These are phyloP conservation scores for Pristionchus maxplancki DNA, from an alignment of 2,888 invertebrate species.

Conservation along the genomic window DNA sequence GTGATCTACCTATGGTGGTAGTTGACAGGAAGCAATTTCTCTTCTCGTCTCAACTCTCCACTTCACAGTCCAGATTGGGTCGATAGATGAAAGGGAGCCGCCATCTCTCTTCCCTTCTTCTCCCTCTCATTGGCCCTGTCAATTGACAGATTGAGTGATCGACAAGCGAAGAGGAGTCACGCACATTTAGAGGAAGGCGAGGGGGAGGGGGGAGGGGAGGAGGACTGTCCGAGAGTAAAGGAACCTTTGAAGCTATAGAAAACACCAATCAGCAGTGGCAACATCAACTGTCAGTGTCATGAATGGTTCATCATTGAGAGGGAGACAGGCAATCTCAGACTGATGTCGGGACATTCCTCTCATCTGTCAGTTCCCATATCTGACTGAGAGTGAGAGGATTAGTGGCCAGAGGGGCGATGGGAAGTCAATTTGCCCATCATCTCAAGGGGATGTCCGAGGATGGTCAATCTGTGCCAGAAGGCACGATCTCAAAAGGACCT, in stretches of 20 bases:
- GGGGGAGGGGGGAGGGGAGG: background rate
- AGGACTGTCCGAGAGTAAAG: constrained; percentile 2
- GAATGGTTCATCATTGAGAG: too few relatives aligned
- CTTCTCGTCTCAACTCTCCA: background rate
- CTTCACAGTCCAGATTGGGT: constrained; percentile 35
- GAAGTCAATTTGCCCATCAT: background rate
- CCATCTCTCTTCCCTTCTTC: background rate
- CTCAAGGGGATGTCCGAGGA: background rate
- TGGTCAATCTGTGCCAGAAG: background rate
- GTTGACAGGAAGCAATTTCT: background rate
- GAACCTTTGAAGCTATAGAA: too few relatives aligned
- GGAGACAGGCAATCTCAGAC: background rate
- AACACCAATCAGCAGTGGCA: too few relatives aligned
- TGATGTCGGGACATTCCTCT: constrained; percentile 2
- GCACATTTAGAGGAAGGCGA: constrained; percentile 24
- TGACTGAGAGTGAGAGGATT: background rate
- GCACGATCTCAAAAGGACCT: background rate
- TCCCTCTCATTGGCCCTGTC: constrained; percentile 35
- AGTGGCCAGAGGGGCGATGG: background rate
- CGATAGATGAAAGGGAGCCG: constrained; percentile 39
- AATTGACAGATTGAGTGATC: constrained; percentile 46
- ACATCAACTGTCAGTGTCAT: background rate
- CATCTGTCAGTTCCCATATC: background rate
- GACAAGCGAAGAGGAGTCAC: constrained; percentile 19
- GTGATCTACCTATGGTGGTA: background rate